Conservation (phyloP, 2,797 vertebrate genomes). For the Chelon labrosus region DNA sequence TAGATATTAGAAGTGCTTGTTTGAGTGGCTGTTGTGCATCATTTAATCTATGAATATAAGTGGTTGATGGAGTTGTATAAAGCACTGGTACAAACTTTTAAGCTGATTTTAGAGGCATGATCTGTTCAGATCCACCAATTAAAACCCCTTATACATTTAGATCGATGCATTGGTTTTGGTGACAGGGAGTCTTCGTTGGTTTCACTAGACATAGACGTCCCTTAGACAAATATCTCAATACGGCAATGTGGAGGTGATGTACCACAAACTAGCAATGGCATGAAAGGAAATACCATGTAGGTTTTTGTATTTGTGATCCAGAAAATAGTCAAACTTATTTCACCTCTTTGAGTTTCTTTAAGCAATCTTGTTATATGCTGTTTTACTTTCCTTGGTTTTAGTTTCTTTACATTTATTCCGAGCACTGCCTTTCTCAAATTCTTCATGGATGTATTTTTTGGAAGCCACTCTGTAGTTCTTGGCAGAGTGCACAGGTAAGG, state of each 20-base stretch:
- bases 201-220: no score
- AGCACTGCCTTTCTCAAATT: constrained; percentile 21
- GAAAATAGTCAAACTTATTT: neutral
- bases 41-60: constrained; percentile 4
- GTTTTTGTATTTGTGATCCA: constrained; percentile 1
- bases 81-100: neutral
- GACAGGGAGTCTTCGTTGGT: no score
- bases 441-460: constrained; percentile 26
- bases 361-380: neutral
- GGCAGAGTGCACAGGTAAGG: constrained; percentile 25
- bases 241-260: neutral
- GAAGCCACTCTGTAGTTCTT: constrained; percentile 43
- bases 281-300: neutral
- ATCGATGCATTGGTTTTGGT: no score
- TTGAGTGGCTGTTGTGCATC: neutral
- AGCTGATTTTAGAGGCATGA: neutral
- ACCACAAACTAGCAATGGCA: neutral
- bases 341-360: neutral
- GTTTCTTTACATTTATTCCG: constrained; percentile 15
- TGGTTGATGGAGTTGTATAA: neutral
- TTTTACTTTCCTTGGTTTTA: neutral
- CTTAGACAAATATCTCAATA: no score
- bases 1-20: constrained; percentile 31
- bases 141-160: neutral
- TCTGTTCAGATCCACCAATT: neutral